Conservation (phyloP, 2,888 invertebrate species). For the Petrolisthes manimaculis region DNA sequence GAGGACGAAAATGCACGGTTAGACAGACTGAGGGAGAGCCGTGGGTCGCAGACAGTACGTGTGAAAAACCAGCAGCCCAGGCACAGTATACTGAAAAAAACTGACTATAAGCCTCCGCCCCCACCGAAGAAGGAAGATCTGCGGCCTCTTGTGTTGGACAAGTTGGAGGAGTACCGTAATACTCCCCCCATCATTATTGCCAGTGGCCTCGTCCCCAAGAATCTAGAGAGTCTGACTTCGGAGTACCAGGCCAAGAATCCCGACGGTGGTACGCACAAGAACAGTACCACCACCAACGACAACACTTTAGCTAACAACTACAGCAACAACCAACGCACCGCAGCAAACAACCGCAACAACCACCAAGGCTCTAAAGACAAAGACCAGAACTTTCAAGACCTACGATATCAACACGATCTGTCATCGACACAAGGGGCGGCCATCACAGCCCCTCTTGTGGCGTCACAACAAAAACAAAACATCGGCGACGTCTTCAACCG, state of each 20-base stretch:
- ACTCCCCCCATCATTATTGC: slow-evolving; percentile 51
- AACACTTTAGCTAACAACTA: background rate
- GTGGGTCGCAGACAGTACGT: slow-evolving; percentile 49
- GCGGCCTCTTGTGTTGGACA: slow-evolving; percentile 20
- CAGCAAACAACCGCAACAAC: background rate
- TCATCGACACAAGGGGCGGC: background rate
- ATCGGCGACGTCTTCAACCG: slow-evolving; percentile 53
- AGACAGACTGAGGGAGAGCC: slow-evolving; percentile 30
- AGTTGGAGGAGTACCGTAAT: slow-evolving; percentile 30
- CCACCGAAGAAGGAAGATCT: slow-evolving; percentile 14
- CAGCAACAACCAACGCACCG: background rate
- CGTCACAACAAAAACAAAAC: slow-evolving; percentile 42
- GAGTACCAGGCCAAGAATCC: slow-evolving; percentile 49
- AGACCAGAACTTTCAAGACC: slow-evolving; percentile 50
- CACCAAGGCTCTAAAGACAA: slow-evolving; percentile 26
- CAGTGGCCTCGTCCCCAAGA: slow-evolving; percentile 52
- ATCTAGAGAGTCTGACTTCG: slow-evolving; percentile 41
- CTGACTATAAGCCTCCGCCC: background rate
- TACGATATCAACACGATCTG: slow-evolving; percentile 14
- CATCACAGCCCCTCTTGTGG: slow-evolving; percentile 44
- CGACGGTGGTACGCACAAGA: background rate
- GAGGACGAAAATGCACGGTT: slow-evolving; percentile 24
- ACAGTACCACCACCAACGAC: slow-evolving; percentile 2
- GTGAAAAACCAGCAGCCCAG: slow-evolving; percentile 49
- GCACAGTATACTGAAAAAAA: slow-evolving; percentile 51